Percentiles rank a stretch among this genome's conserved stretches.
phyloP scores from a whole-genome alignment of 2,888 invertebrate species.

The Mantis religiosa region DNA sequence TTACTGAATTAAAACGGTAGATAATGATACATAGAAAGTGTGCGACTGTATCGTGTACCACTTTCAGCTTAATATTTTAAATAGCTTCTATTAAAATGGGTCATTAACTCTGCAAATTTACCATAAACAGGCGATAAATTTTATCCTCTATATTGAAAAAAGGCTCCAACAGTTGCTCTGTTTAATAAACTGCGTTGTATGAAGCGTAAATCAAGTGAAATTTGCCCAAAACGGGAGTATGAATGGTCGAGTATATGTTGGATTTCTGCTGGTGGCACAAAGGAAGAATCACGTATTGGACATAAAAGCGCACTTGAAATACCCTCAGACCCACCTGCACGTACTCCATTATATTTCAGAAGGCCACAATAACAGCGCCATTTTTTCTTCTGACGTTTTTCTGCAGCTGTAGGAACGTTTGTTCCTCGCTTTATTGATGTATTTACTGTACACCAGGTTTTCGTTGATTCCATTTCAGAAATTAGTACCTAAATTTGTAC shows the following conservation, averaged over 20 bases:
- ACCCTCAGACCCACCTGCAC: neutral
- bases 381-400: neutral
- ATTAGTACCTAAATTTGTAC: no score
- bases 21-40: no score
- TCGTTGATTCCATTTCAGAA: neutral
- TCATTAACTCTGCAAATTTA: no score
- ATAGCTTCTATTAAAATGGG: no score
- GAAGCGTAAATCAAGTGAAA: no score
- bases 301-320: neutral
- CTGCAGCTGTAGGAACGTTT: neutral
- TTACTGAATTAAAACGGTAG: no score
- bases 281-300: neutral
- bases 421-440: neutral
- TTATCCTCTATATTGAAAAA: no score
- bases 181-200: no score
- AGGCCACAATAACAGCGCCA: neutral
- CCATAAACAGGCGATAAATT: no score
- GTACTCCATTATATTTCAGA: neutral
- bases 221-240: neutral
- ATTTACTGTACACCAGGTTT: neutral
- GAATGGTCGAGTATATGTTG: neutral
- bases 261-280: neutral
- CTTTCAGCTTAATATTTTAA: no score
- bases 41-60: no score
- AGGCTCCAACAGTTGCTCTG: no score